Evolutionary conservation across 1,140 invertebrate genomes (phyloP).

Genomic region (Drosophila saltans): DNA sequence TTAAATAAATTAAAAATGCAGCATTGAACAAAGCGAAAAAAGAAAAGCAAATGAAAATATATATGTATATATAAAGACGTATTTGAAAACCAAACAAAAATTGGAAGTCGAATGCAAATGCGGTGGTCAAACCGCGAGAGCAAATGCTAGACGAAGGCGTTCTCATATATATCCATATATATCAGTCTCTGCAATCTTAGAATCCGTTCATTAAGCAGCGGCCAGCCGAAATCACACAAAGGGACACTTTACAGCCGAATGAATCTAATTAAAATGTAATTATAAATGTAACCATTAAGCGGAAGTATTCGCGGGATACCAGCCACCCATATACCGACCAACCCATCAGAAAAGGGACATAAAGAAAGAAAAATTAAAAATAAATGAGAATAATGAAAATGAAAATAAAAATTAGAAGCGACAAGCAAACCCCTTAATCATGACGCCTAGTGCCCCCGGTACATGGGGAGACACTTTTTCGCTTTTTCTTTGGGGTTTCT

Average conservation of each 20-base stretch:
- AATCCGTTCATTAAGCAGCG: constrained; percentile 74
- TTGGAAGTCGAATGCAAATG: constrained; percentile 74
- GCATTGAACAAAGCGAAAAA: constrained; percentile 57
- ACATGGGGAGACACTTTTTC: constrained; percentile 58
- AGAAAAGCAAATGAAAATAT: constrained; percentile 29
- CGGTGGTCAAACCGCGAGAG: constrained; percentile 33
- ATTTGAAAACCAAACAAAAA: constrained; percentile 44
- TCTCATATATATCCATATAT: constrained; percentile 23
- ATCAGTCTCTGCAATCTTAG: neutral
- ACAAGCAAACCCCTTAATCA: constrained; percentile 79
- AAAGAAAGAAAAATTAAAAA: constrained; percentile 22
- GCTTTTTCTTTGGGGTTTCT: constrained; percentile 4
- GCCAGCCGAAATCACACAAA: constrained; percentile 68
- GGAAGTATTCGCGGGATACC: constrained; percentile 83
- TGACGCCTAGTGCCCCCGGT: constrained; percentile 70
- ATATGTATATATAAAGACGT: neutral
- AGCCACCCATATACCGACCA: constrained; percentile 44
- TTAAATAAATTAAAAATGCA: constrained; percentile 83
- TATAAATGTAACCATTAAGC: constrained; percentile 83
- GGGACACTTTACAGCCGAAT: constrained; percentile 83
- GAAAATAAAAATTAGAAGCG: constrained; percentile 73
- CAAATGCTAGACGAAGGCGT: constrained; percentile 26
- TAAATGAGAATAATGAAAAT: constrained; percentile 68
- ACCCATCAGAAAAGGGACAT: constrained; percentile 16
- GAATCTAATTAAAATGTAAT: constrained; percentile 83